These are phyloP conservation scores for Agrypnia vestita DNA, from an alignment of 1,140 invertebrate species.

Conservation along the genomic window DNA sequence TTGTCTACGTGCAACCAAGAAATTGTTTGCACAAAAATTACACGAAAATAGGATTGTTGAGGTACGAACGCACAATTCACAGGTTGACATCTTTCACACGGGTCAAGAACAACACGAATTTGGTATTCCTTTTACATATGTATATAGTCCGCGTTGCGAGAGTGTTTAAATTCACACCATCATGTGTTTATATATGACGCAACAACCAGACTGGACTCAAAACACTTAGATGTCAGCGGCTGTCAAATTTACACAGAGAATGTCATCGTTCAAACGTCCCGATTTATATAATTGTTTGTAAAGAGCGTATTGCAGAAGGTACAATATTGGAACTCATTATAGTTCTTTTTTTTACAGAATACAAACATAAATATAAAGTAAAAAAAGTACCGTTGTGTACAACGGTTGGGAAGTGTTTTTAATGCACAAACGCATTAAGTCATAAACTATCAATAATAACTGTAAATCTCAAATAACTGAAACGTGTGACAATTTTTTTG, in stretches of 20 bases:
- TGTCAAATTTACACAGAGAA: constrained; percentile 23
- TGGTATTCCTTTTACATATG: not conserved
- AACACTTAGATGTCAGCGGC: not conserved
- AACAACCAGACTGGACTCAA: constrained; percentile 16
- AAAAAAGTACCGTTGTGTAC: too few species aligned
- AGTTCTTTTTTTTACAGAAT: too few species aligned
- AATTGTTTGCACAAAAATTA: too few species aligned
- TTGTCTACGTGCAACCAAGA: too few species aligned
- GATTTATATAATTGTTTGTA: not conserved
- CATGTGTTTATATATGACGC: constrained; percentile 31
- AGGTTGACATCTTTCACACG: not conserved
- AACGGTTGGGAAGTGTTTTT: too few species aligned
- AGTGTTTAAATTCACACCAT: constrained; percentile 37
- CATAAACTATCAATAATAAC: too few species aligned
- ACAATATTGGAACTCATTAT: too few species aligned
- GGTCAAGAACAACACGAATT: not conserved
- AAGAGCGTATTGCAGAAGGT: not conserved
- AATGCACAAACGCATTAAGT: too few species aligned
- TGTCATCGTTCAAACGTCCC: constrained; percentile 28
- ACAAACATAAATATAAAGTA: too few species aligned
- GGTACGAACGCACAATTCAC: not conserved
- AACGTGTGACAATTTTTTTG: too few species aligned
- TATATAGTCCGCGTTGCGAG: constrained; percentile 28
- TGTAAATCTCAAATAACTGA: too few species aligned
- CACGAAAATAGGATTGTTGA: too few species aligned